Percentiles rank a stretch among this genome's conserved stretches.
Evolutionary conservation across 1,140 invertebrate species (phyloP).

Genomic region (Brachionus koreanus): DNA sequence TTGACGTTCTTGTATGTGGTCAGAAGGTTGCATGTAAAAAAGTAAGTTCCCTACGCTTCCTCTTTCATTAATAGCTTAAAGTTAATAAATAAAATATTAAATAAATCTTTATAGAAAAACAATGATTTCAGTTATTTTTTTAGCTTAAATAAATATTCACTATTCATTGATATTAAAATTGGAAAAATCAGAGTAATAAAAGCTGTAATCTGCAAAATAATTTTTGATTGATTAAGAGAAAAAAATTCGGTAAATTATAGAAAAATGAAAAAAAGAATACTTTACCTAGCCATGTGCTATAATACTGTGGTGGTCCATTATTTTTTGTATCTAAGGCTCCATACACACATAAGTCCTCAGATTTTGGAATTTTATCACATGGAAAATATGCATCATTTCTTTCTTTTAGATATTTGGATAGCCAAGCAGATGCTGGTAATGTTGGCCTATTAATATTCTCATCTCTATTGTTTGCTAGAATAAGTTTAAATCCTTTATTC

Average conservation of each 20-base stretch:
- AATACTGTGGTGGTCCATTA: not conserved
- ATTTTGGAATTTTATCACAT: not conserved
- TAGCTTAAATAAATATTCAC: no score
- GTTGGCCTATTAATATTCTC: conserved; percentile 15
- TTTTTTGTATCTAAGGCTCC: conserved; percentile 20
- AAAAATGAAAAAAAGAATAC: not conserved
- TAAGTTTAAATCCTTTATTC: conserved; percentile 28
- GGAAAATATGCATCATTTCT: not conserved
- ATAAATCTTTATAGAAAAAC: no score
- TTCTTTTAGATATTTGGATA: not conserved
- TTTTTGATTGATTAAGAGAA: not conserved
- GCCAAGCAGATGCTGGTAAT: conserved; percentile 1
- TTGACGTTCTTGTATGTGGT: not conserved
- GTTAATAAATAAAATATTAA: no score
- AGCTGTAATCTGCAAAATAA: no score
- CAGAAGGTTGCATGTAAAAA: conserved; percentile 33
- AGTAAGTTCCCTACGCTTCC: conserved; percentile 31
- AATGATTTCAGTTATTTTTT: no score
- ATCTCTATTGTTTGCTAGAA: conserved; percentile 40
- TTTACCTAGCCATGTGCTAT: conserved; percentile 43
- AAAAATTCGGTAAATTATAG: not conserved
- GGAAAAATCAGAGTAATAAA: no score
- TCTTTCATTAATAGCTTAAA: conserved; percentile 39
- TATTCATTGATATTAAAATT: no score
- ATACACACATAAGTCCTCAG: conserved; percentile 3